Conservation (phyloP, 2,888 invertebrate genomes). For the Octonoba sinensis region DNA sequence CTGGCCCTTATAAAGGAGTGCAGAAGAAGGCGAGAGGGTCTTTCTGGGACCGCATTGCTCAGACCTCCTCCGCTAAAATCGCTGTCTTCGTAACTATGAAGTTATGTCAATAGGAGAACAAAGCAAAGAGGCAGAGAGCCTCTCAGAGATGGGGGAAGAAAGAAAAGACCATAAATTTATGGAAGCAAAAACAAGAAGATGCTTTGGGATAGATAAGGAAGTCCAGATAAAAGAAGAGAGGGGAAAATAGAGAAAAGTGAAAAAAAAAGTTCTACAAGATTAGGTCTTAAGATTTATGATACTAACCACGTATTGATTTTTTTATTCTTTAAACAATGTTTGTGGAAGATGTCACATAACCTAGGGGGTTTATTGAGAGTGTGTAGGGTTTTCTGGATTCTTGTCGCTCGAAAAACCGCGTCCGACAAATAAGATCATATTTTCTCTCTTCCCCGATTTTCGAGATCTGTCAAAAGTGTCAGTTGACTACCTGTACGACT, state of each 20-base stretch:
- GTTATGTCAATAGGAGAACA: conserved; percentile 34
- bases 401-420: too few relatives aligned
- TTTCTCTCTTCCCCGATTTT: too few relatives aligned
- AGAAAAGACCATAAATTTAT: conserved; percentile 54
- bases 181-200: conserved; percentile 58
- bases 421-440: too few relatives aligned
- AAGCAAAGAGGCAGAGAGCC: conserved; percentile 10
- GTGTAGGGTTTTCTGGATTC: neutral
- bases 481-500: too few relatives aligned
- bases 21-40: too few relatives aligned
- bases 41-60: too few relatives aligned
- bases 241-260: conserved; percentile 8
- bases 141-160: conserved; percentile 11
- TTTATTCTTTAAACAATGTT: conserved; percentile 36
- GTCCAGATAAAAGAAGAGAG: conserved; percentile 22
- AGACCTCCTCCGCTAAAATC: conserved; percentile 7
- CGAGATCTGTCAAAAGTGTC: too few relatives aligned
- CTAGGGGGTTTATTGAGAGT: conserved; percentile 45
- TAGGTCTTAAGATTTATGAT: conserved; percentile 58
- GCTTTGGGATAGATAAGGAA: conserved; percentile 53
- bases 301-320: conserved; percentile 43
- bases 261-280: conserved; percentile 32
- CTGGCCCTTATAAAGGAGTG: too few relatives aligned
- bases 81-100: neutral
- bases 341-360: conserved; percentile 43